Evolutionary conservation across 2,888 invertebrate genomes (phyloP).

Genomic region (Phengaris alcon): DNA sequence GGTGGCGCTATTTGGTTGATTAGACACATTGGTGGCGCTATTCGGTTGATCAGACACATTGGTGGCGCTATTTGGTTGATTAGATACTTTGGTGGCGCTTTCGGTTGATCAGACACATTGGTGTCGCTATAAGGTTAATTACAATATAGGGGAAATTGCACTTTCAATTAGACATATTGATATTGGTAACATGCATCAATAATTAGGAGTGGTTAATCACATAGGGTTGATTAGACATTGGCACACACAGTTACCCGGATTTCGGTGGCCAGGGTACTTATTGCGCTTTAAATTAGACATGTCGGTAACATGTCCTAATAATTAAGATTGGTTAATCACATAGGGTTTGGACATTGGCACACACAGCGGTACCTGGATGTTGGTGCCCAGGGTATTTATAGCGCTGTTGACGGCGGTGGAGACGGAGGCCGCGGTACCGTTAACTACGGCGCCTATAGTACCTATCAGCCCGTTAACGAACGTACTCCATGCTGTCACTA

Average conservation of each 20-base stretch:
- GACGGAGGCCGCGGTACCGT: conserved; percentile 53
- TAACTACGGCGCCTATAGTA: conserved; percentile 62
- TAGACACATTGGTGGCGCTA: background rate
- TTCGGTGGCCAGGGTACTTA: background rate
- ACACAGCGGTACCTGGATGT: conserved; percentile 59
- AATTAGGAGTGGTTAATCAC: too few relatives aligned
- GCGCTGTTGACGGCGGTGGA: conserved; percentile 62
- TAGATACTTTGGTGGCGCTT: background rate
- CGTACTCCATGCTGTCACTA: conserved; percentile 62
- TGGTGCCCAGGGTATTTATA: conserved; percentile 65
- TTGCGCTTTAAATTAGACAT: too few relatives aligned
- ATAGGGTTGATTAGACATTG: too few relatives aligned
- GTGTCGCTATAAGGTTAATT: background rate
- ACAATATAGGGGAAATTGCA: too few relatives aligned
- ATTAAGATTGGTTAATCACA: too few relatives aligned
- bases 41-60: background rate
- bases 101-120: background rate
- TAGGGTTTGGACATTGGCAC: conserved; percentile 18
- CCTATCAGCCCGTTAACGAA: conserved; percentile 64
- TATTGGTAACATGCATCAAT: too few relatives aligned
- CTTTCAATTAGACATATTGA: background rate
- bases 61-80: background rate
- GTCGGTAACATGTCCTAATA: too few relatives aligned
- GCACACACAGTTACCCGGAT: background rate
- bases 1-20: background rate